A percentile compares a stretch with the other conserved stretches of the same genome.
These are phyloP conservation scores for Brachypalpus laphriformis DNA, from an alignment of 2,888 invertebrate genomes.

Conservation along the genomic window DNA sequence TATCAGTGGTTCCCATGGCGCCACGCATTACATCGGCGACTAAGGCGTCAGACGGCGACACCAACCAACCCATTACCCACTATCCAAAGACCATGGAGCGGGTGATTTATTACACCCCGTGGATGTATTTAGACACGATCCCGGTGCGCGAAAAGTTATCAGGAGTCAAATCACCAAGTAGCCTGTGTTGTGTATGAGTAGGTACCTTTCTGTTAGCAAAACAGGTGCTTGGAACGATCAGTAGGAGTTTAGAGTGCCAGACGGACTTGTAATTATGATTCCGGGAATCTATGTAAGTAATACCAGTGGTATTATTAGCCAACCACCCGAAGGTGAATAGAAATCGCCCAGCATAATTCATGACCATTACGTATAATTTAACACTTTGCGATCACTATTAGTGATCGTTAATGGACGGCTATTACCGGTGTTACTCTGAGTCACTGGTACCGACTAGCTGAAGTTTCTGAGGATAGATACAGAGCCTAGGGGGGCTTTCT, in stretches of 20 bases:
- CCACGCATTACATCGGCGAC: not conserved
- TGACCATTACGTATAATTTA: conserved; percentile 72
- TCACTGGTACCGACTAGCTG: no score
- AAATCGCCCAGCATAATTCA: conserved; percentile 57
- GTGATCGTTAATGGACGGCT: conserved; percentile 55
- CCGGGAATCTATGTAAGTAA: conserved; percentile 50
- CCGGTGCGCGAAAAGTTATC: conserved; percentile 38
- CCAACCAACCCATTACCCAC: not conserved
- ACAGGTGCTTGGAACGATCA: conserved; percentile 42
- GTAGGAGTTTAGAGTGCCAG: conserved; percentile 12
- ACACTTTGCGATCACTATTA: conserved; percentile 67
- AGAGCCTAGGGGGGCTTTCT: not conserved
- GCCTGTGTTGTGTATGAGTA: not conserved
- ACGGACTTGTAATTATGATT: conserved; percentile 38
- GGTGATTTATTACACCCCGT: conserved; percentile 61
- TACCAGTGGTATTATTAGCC: conserved; percentile 56
- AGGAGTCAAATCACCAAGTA: conserved; percentile 45
- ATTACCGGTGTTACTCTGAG: conserved; percentile 30
- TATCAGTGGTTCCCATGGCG: not conserved
- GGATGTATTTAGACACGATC: conserved; percentile 6
- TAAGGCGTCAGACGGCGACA: conserved; percentile 26
- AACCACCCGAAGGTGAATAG: conserved; percentile 28
- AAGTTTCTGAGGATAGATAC: not conserved
- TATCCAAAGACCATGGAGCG: conserved; percentile 1
- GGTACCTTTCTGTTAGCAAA: not conserved